phyloP scores from a whole-genome alignment of 2,113 vertebrate species.

The Malurus elegans region DNA sequence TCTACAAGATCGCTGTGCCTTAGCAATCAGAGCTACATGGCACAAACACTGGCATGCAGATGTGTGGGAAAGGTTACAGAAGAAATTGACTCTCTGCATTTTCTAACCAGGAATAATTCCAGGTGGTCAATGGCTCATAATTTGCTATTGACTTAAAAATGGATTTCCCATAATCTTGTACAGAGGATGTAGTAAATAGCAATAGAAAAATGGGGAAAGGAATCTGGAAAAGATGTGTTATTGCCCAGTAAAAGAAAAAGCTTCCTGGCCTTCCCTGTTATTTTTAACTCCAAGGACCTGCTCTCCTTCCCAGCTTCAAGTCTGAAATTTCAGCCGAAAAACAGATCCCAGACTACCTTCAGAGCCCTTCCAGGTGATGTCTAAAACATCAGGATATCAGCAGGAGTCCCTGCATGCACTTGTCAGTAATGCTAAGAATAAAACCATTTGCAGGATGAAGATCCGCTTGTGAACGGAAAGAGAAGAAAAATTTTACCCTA shows the following conservation, averaged over 20 bases:
- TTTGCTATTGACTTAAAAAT: not conserved
- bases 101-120: not conserved
- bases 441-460: not conserved
- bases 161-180: not conserved
- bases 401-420: not conserved
- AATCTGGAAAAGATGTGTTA: not conserved
- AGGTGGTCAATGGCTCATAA: not conserved
- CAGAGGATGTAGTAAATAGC: not conserved
- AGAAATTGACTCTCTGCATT: not conserved
- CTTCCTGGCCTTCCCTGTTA: not conserved
- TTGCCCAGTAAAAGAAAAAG: not conserved
- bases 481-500: not conserved
- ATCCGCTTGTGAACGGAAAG: rapidly evolving
- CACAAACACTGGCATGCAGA: rapidly evolving
- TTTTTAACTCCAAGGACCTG: constrained; percentile 20
- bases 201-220: not conserved
- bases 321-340: not conserved
- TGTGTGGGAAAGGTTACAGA: not conserved
- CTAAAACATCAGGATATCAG: not conserved
- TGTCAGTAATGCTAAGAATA: not conserved
- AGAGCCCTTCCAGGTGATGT: not conserved
- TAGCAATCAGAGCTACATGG: not conserved
- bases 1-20: not conserved
- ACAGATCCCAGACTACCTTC: not conserved
- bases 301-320: not conserved